Evolutionary conservation across 2,113 vertebrate genomes (phyloP), one percentile per base, ranked within the genome.

Genomic region (Dipodomys merriami): DNA sequence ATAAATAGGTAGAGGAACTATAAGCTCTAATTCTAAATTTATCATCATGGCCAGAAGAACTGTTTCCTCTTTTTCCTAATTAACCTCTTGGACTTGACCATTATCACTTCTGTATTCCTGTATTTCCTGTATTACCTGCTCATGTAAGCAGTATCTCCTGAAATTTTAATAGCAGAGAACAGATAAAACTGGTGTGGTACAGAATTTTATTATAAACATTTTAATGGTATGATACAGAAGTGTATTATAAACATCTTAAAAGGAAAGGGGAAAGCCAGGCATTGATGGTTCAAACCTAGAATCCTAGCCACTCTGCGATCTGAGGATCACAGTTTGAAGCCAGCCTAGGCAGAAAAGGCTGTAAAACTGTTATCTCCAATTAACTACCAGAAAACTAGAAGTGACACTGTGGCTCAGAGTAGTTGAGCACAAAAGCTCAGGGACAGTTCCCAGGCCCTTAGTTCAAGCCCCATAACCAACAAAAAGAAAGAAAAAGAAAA

Each of bases 1-100:
- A 22, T 77, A 92, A 67, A 29, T 83, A 44, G 27, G n/a, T 82
- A 5, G 29, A 88, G 83, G 57, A 85, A 86, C 33, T 91, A 35
- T 49, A 49, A 68, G 25, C 60, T 39, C 33, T 53, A 35, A 85
- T 79, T 92, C 46, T 67, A 44, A 86, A 81, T 84, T 85, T 33
- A 16, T 69, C 35, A 49, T 79, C 39, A 57, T 78, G 2, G 44
- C 57, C 22, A 74, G 10, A 19, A 88, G 57, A 30, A 69, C 25
- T 15, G 25, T 44, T 88, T 67, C 77, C 23, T 73, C 15, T 69
- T 86, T 87, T 86, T 49, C 39, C 25, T 27, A 29, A 67, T 22
- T 81, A 44, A 7, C 6, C 0, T 73, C 72, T 46, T 74, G 46
- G 29, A 68, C 35, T 72, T 88, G 10, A 76, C 19, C 19, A 64